These are phyloP conservation scores for Diabrotica balteata DNA, from an alignment of 2,888 invertebrate species.

Conservation along the genomic window DNA sequence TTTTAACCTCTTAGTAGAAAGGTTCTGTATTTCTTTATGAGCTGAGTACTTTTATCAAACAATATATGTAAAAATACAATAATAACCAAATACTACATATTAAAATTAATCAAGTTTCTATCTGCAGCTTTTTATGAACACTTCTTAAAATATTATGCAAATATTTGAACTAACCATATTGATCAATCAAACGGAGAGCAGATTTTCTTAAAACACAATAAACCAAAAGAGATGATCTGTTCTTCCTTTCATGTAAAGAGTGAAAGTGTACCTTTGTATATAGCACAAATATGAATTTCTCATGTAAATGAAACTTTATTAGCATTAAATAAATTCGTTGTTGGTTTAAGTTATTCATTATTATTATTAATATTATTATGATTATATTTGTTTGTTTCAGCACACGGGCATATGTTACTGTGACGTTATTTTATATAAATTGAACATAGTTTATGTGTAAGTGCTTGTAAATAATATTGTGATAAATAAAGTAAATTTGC, in stretches of 20 bases:
- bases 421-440: conserved; percentile 54
- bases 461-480: conserved; percentile 62
- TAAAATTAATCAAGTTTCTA: conserved; percentile 13
- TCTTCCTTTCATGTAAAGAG: conserved; percentile 3
- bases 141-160: conserved; percentile 1
- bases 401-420: conserved; percentile 49
- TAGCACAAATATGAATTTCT: conserved; percentile 28
- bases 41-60: too few relatives aligned
- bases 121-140: not conserved
- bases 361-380: conserved; percentile 42
- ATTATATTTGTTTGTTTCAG: conserved; percentile 40
- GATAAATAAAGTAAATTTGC: conserved; percentile 60
- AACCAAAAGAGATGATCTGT: conserved; percentile 6
- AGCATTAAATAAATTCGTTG: conserved; percentile 40
- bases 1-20: too few relatives aligned
- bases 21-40: too few relatives aligned
- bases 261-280: conserved; percentile 34
- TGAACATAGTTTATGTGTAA: conserved; percentile 57
- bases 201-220: conserved; percentile 1
- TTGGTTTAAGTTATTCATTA: conserved; percentile 23
- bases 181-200: conserved; percentile 12
- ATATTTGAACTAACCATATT: not conserved
- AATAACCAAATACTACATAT: too few relatives aligned
- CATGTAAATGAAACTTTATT: conserved; percentile 40
- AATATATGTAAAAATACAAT: not conserved